Percentiles rank a stretch among this genome's conserved stretches.
Conservation (phyloP, 2,113 vertebrate species). For the Alligator mississippiensis region DNA sequence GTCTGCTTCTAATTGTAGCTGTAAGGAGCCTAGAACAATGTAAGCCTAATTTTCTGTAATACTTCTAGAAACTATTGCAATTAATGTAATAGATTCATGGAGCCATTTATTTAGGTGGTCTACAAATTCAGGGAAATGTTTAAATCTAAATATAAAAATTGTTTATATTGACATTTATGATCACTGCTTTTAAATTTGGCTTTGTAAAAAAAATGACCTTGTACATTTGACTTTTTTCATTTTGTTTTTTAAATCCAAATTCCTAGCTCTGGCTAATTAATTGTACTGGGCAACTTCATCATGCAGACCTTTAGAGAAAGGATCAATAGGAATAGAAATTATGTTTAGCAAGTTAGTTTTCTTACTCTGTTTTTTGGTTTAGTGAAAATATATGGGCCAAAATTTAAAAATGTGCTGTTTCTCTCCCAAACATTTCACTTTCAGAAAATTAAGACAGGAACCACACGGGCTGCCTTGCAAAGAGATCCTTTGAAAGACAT, state of each 20-base stretch:
- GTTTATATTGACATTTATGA: not conserved
- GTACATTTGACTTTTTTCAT: not conserved
- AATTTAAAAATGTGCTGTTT: not conserved
- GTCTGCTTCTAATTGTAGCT: no score
- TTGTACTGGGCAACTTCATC: not conserved
- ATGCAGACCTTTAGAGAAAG: not conserved
- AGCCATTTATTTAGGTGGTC: not conserved
- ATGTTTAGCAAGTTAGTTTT: not conserved
- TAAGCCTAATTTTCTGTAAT: not conserved
- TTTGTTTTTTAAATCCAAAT: not conserved
- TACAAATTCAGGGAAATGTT: not conserved
- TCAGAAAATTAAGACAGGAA: not conserved
- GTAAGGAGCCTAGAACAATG: not conserved
- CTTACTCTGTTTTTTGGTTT: not conserved
- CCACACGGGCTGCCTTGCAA: not conserved
- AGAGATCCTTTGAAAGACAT: not conserved
- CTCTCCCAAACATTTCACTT: not conserved
- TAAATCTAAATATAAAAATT: not conserved
- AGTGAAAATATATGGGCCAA: not conserved
- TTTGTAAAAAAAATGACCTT: not conserved
- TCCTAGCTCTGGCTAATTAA: not conserved
- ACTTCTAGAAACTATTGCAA: not conserved
- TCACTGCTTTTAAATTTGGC: not conserved
- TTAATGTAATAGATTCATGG: not conserved
- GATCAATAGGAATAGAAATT: accelerated